Conservation (phyloP, 2,797 vertebrate genomes). For the Sarcoramphus papa region DNA sequence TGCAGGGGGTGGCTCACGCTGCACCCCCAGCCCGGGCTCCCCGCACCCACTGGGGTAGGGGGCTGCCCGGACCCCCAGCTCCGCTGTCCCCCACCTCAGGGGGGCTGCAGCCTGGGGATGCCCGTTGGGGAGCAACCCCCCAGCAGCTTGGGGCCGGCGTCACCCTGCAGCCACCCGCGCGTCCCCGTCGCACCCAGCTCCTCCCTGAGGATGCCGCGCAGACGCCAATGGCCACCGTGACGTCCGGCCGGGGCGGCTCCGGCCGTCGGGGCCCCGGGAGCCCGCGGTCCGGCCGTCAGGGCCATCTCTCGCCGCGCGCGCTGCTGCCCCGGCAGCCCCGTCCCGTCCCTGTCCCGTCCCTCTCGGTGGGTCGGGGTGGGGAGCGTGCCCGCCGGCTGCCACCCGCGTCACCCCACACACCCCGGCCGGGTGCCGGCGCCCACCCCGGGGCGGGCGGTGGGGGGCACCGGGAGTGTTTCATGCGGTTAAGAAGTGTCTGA, state of each 20-base stretch:
- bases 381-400: not conserved
- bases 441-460: not conserved
- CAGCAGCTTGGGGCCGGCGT: not conserved
- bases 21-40: too few species aligned
- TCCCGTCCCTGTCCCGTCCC: not conserved
- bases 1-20: not conserved
- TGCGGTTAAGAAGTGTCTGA: slow-evolving; percentile 83
- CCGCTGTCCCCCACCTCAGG: not conserved
- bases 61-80: not conserved
- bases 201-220: not conserved
- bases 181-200: not conserved
- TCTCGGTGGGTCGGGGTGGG: not conserved
- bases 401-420: slow-evolving; percentile 7
- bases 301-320: not conserved
- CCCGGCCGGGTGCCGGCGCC: slow-evolving; percentile 22
- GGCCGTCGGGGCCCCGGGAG: not conserved
- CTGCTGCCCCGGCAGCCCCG: not conserved
- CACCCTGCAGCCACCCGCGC: not conserved
- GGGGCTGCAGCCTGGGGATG: not conserved
- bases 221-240: not conserved
- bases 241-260: not conserved
- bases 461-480: slow-evolving; percentile 68
- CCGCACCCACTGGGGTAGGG: not conserved
- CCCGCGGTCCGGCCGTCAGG: not conserved
- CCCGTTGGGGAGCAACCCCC: not conserved